phyloP scores from a whole-genome alignment of 2,113 vertebrate species.

The Burhinus bistriatus region DNA sequence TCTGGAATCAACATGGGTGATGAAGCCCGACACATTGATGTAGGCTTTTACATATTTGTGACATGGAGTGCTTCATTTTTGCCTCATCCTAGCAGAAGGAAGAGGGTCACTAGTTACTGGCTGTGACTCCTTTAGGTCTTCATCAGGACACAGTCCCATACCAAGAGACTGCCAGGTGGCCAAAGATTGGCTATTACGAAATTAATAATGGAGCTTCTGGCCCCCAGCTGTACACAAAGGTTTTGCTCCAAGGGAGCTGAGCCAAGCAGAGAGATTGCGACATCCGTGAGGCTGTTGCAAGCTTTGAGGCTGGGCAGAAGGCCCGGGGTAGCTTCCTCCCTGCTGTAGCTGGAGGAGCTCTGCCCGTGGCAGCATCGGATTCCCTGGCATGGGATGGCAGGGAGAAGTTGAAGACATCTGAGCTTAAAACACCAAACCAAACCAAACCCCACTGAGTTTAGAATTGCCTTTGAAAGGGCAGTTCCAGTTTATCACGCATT shows the following conservation, averaged over 20 bases:
- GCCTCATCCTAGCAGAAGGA: neutral
- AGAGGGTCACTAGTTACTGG: neutral
- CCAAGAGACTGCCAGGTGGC: neutral
- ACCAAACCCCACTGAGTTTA: neutral
- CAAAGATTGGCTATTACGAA: neutral
- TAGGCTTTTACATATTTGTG: neutral
- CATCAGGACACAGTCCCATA: neutral
- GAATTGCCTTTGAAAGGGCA: neutral
- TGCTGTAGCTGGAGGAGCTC: neutral
- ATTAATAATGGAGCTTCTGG: neutral
- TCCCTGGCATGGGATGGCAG: neutral
- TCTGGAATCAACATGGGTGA: neutral
- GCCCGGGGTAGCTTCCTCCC: neutral
- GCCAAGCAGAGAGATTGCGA: neutral
- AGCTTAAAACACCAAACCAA: neutral
- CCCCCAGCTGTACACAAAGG: neutral
- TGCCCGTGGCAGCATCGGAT: neutral
- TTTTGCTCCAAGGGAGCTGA: neutral
- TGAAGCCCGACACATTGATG: fast-evolving
- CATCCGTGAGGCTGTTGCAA: neutral
- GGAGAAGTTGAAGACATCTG: neutral
- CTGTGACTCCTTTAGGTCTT: neutral
- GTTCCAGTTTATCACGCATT: neutral
- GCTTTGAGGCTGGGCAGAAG: neutral
- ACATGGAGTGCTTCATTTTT: neutral